phyloP scores from a whole-genome alignment of 92 coral and sea anemone genomes.

The Bergia sp. region DNA sequence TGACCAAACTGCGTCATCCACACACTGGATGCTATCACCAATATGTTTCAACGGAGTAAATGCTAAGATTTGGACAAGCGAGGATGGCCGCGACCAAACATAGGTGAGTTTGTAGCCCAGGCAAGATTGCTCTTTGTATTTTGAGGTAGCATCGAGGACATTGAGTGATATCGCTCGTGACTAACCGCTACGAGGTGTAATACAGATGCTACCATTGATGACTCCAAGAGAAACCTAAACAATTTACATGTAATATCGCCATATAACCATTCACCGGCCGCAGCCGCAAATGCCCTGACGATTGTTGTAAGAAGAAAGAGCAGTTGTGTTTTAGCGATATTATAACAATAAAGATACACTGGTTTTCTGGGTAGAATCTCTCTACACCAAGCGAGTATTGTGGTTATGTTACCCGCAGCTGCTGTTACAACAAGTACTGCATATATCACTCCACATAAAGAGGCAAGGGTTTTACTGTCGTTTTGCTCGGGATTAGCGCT shows the following conservation, averaged over 20 bases:
- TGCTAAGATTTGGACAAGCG: background rate
- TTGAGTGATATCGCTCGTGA: background rate
- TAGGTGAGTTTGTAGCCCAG: background rate
- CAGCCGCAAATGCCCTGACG: background rate
- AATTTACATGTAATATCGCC: background rate
- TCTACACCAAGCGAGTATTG: background rate
- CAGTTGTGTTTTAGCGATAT: background rate
- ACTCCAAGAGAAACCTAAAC: background rate
- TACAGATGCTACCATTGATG: background rate
- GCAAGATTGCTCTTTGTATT: background rate
- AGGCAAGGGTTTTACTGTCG: too few species aligned
- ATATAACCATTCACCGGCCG: background rate
- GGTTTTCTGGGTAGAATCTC: constrained; percentile 1
- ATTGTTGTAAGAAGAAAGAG: background rate
- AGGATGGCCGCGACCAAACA: background rate
- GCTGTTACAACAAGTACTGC: background rate
- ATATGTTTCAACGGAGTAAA: background rate
- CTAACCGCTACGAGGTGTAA: background rate
- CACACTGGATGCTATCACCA: background rate
- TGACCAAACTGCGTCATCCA: background rate
- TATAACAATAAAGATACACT: background rate
- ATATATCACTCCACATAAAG: too few species aligned
- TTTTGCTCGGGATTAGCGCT: too few species aligned
- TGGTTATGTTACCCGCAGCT: background rate
- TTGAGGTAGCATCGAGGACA: background rate